Evolutionary conservation across 2,113 vertebrate genomes (phyloP).

Genomic region (Natator depressus): DNA sequence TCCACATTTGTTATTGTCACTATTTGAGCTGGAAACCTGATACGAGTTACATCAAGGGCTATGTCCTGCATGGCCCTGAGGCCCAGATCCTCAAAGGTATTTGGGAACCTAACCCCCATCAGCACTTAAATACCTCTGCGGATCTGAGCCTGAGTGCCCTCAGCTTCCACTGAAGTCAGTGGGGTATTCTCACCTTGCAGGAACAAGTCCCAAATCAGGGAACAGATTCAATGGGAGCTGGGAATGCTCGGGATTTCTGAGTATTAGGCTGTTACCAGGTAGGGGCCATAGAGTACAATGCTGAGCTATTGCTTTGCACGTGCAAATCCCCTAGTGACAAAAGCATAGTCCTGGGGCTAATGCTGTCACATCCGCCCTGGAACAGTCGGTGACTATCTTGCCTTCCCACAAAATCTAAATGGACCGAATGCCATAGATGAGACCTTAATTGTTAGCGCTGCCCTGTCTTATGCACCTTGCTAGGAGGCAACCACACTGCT

Average conservation of each 20-base stretch:
- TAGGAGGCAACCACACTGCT: not conserved
- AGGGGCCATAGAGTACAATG: not conserved
- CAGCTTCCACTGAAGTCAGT: not conserved
- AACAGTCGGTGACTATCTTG: not conserved
- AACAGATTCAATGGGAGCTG: not conserved
- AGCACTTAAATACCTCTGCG: not conserved
- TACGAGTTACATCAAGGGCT: not conserved
- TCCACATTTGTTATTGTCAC: not conserved
- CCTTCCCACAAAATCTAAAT: not conserved
- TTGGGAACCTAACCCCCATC: not conserved
- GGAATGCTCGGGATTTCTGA: not conserved
- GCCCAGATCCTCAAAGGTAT: not conserved
- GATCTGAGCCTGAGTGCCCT: not conserved
- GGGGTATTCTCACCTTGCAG: not conserved
- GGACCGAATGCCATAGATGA: not conserved
- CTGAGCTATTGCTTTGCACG: not conserved
- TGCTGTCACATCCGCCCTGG: not conserved
- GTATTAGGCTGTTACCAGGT: not conserved
- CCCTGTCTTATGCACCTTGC: not conserved
- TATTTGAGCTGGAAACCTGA: not conserved
- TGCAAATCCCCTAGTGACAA: not conserved
- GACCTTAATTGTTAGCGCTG: not conserved
- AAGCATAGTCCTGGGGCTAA: fast-evolving
- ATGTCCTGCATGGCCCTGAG: not conserved
- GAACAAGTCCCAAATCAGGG: not conserved